Percentiles rank a stretch among this genome's conserved stretches.
Evolutionary conservation across 2,888 invertebrate genomes (phyloP).

Genomic region (Dryomyza anilis): DNA sequence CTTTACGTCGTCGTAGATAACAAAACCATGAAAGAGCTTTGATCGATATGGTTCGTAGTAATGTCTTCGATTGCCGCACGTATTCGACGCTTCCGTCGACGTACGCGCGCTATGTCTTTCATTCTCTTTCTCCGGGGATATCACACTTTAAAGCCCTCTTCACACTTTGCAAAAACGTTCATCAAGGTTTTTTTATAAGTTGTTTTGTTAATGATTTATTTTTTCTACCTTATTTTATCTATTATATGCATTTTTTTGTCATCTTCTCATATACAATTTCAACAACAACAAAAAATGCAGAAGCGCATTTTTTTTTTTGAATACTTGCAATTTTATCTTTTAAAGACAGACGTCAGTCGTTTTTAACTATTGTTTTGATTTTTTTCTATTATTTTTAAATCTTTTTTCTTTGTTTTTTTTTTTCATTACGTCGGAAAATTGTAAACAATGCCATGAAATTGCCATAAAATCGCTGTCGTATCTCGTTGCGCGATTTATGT

Average conservation of each 20-base stretch:
- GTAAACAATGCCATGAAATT: background rate
- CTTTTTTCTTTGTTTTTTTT: background rate
- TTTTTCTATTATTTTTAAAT: background rate
- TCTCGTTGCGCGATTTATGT: too few relatives aligned
- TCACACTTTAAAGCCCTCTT: too few relatives aligned
- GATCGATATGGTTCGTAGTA: background rate
- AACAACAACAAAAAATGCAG: background rate
- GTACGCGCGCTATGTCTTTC: too few relatives aligned
- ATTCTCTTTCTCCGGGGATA: too few relatives aligned
- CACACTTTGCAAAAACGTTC: too few relatives aligned
- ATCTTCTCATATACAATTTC: constrained; percentile 9
- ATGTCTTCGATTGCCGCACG: constrained; percentile 27
- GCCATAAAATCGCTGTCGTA: background rate
- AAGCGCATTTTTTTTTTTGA: background rate
- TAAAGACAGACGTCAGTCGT: background rate
- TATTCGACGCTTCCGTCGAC: too few relatives aligned
- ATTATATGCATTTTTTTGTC: too few relatives aligned
- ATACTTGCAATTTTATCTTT: background rate
- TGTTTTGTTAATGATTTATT: background rate
- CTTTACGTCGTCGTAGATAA: too few relatives aligned
- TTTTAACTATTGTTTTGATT: constrained; percentile 2
- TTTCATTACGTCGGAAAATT: background rate
- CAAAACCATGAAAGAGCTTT: too few relatives aligned
- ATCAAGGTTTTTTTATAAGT: constrained; percentile 30
- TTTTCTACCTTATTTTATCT: background rate